Evolutionary conservation across 2,888 invertebrate species (phyloP).

Genomic region (Ctena decussata): DNA sequence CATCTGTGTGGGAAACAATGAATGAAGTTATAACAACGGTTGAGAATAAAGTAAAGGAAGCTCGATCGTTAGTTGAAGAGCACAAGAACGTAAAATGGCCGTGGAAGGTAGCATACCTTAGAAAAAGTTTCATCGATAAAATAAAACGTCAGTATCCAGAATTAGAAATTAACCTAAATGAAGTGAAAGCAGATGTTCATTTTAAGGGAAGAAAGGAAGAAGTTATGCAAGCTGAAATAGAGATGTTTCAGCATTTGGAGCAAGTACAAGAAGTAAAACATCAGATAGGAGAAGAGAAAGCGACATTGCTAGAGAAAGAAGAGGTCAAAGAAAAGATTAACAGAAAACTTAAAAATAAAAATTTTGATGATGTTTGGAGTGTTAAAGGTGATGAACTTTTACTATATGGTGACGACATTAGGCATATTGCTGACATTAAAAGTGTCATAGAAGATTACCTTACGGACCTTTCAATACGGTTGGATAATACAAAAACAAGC

Average conservation of each 20-base stretch:
- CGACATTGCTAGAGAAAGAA: slow-evolving; percentile 15
- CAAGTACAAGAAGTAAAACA: background rate
- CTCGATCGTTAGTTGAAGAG: background rate
- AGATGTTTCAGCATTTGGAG: slow-evolving; percentile 41
- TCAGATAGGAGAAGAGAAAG: background rate
- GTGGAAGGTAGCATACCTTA: slow-evolving; percentile 25
- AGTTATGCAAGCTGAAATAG: slow-evolving; percentile 32
- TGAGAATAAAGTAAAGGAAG: slow-evolving; percentile 7
- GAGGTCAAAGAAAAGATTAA: slow-evolving; percentile 39
- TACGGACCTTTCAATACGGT: background rate
- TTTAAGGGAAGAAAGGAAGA: slow-evolving; percentile 38
- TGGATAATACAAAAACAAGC: background rate
- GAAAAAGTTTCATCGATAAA: slow-evolving; percentile 36
- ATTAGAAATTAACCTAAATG: slow-evolving; percentile 46
- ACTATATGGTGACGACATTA: background rate
- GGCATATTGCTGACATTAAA: background rate
- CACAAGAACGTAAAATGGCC: slow-evolving; percentile 16
- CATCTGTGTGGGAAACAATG: background rate
- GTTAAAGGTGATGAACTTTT: background rate
- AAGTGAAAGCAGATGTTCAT: slow-evolving; percentile 47
- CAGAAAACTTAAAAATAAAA: slow-evolving; percentile 22
- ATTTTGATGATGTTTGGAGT: slow-evolving; percentile 43
- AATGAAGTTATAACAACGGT: slow-evolving; percentile 6
- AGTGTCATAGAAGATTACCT: background rate
- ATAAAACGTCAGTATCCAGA: slow-evolving; percentile 29